phyloP scores from a whole-genome alignment of 2,797 vertebrate genomes.

The Chiroxiphia lanceolata region DNA sequence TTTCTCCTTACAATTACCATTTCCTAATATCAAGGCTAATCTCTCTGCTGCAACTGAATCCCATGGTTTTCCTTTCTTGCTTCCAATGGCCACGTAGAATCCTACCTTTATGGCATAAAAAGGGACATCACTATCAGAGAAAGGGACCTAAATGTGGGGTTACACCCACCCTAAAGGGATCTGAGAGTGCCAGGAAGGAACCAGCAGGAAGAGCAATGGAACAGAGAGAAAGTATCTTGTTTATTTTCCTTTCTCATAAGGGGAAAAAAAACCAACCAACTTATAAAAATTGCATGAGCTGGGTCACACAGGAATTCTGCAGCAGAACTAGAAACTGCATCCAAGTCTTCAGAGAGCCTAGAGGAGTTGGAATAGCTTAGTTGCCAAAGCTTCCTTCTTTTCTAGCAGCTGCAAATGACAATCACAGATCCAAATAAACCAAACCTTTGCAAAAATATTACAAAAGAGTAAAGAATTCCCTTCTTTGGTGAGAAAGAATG shows the following conservation, averaged over 20 bases:
- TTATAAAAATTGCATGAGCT: constrained; percentile 15
- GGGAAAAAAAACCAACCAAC: not conserved
- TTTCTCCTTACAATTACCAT: not conserved
- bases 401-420: not conserved
- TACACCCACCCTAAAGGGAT: not conserved
- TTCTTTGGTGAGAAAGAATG: not conserved
- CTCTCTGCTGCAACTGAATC: not conserved
- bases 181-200: not conserved
- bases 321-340: not conserved
- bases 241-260: not conserved
- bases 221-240: not conserved
- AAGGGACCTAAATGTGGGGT: not conserved
- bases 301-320: not conserved
- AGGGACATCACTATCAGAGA: not conserved
- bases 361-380: not conserved
- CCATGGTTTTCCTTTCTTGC: not conserved
- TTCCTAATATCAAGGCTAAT: not conserved
- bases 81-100: not conserved
- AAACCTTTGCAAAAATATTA: not conserved
- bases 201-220: not conserved
- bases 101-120: not conserved
- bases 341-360: constrained; percentile 8
- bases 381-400: not conserved
- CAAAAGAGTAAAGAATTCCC: not conserved
- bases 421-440: not conserved